Evolutionary conservation across 2,113 vertebrate genomes (phyloP).

Genomic region (Sphaerodactylus townsendi): DNA sequence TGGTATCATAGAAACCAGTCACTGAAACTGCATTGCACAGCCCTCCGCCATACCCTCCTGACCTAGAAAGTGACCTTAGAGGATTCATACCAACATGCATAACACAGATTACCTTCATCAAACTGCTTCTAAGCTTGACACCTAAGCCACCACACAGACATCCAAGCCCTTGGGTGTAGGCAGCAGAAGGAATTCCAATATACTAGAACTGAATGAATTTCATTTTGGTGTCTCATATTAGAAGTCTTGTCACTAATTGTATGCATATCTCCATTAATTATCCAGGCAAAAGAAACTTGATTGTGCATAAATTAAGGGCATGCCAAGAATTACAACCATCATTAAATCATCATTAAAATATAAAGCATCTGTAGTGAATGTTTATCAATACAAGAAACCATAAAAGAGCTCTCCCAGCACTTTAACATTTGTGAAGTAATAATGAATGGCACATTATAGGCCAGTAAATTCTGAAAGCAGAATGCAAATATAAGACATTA

Average conservation of each 20-base stretch:
- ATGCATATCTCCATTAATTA: slow-evolving; percentile 34
- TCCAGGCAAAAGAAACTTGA: not conserved
- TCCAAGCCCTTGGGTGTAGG: too few relatives aligned
- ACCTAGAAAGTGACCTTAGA: too few relatives aligned
- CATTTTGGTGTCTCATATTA: not conserved
- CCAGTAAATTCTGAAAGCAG: slow-evolving; percentile 18
- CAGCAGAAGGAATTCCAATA: not conserved
- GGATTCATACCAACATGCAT: too few relatives aligned
- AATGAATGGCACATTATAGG: slow-evolving; percentile 33
- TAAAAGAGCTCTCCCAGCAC: slow-evolving; percentile 27
- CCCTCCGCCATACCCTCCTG: too few relatives aligned
- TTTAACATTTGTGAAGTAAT: slow-evolving; percentile 29
- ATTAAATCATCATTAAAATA: slow-evolving; percentile 46
- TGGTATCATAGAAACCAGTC: too few relatives aligned
- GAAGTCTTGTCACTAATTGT: slow-evolving; percentile 15
- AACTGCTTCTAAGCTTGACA: too few relatives aligned
- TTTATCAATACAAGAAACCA: slow-evolving; percentile 38
- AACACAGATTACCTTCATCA: too few relatives aligned
- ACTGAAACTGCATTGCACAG: too few relatives aligned
- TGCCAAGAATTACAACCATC: slow-evolving; percentile 23
- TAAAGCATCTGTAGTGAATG: slow-evolving; percentile 1
- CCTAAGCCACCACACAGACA: too few relatives aligned
- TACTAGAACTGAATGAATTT: slow-evolving; percentile 1
- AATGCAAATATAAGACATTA: slow-evolving; percentile 13
- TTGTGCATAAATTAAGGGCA: slow-evolving; percentile 36